Evolutionary conservation across 2,888 invertebrate genomes (phyloP), one percentile per base, ranked within the genome.

Genomic region (Athalia circularis): DNA sequence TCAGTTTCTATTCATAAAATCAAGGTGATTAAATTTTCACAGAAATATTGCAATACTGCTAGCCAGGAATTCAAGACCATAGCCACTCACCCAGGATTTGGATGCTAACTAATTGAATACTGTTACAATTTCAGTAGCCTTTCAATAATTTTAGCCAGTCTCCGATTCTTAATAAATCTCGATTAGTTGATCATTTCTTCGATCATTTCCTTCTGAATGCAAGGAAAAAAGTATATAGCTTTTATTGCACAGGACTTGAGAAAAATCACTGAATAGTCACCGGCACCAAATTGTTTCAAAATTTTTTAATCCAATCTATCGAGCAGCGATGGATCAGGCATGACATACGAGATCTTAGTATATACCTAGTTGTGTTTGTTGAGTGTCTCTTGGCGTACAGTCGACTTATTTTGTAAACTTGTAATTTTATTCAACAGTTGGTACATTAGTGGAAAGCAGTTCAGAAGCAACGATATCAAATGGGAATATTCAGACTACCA

Each of bases 381-480:
- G 9, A 47, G 47, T 72, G 72, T 59, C 13, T 72, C 47, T 72
- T 59, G 5, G 43, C 13, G 59, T 47, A 65, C 11, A 11, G 4
- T 59, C 8, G n/a, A 48, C 15, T 65, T 29, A 13, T 61, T 65
- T 68, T 65, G 15, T 48, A 43, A 70, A 50, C 57, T 50, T 70
- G 45, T 64, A 8, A 75, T 65, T 72, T 59, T 57, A 43, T 77
- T 43, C 47, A 4, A 64, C 83, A 88, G 88, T 84, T 79, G 87
- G 80, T 74, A 65, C 72, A 5, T 74, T 85, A 74, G 84, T 79
- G 45, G 83, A 81, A 9, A 84, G 62, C 65, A 82, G 80, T 62
- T 83, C 84, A 1, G 82, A 80, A 43, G 68, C 65, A 45, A 82
- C 81, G 6, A 72, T 86, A 76, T 82, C 83, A 11, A 84, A 82